These are phyloP conservation scores for Cromileptes altivelis DNA, from an alignment of 2,113 vertebrate species.

Conservation along the genomic window DNA sequence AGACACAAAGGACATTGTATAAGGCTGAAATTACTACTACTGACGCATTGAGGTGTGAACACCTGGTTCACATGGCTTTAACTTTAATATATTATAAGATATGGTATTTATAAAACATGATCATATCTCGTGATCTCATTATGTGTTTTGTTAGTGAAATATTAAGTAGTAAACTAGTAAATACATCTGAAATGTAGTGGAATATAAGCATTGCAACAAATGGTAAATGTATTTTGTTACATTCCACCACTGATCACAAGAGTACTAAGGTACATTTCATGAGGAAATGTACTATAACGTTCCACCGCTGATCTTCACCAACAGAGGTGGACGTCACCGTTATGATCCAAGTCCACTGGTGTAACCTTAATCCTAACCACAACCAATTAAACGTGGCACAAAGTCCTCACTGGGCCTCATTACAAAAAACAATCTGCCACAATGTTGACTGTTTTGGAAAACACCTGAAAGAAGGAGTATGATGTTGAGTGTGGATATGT, in stretches of 20 bases:
- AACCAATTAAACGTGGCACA: conserved; percentile 33
- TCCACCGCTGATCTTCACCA: neutral
- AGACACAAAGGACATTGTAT: too few species aligned
- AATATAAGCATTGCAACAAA: neutral
- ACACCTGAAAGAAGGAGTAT: conserved; percentile 12
- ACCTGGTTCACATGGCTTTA: neutral
- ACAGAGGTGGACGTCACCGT: neutral
- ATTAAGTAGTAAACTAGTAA: neutral
- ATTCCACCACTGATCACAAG: neutral
- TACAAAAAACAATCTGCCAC: conserved; percentile 26
- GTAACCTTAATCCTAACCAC: conserved; percentile 14
- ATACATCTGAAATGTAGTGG: neutral
- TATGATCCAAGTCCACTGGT: neutral
- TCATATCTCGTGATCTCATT: neutral
- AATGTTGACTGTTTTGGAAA: conserved; percentile 23
- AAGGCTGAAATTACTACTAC: too few species aligned
- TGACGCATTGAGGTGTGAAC: neutral
- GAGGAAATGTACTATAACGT: neutral
- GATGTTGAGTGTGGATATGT: conserved; percentile 16
- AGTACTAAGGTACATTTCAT: neutral
- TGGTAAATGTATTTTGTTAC: neutral
- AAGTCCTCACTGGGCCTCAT: conserved; percentile 40
- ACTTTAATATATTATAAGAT: too few species aligned
- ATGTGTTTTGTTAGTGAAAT: neutral
- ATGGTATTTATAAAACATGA: neutral